These are phyloP conservation scores for Caenorhabditis remanei DNA, from an alignment of 1,140 invertebrate genomes.

Conservation along the genomic window DNA sequence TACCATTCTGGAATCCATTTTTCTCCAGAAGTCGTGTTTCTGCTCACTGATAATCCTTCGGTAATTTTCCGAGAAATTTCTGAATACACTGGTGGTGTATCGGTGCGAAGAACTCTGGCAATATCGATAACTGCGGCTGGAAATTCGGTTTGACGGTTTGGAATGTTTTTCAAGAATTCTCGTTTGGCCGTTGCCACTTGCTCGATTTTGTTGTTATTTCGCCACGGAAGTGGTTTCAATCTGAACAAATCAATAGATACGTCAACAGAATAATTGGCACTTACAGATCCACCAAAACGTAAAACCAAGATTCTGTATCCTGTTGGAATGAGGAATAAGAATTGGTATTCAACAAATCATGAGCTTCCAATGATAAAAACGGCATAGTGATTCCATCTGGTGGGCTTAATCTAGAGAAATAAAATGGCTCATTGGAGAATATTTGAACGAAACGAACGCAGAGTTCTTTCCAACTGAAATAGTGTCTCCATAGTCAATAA, in stretches of 20 bases:
- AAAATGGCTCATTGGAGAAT: neutral
- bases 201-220: conserved; percentile 8
- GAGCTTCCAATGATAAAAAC: conserved; percentile 22
- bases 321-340: neutral
- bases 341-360: neutral
- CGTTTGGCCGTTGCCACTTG: neutral
- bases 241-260: neutral
- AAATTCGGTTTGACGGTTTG: neutral
- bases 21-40: neutral
- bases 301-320: conserved; percentile 32
- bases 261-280: neutral
- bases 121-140: conserved; percentile 2
- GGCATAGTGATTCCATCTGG: conserved; percentile 11
- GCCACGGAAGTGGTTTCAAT: conserved; percentile 28
- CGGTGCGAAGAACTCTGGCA: neutral
- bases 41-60: neutral
- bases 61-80: conserved; percentile 18
- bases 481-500: conserved; percentile 34
- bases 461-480: neutral
- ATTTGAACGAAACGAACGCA: neutral
- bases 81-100: neutral
- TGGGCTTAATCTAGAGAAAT: neutral
- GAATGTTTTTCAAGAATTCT: neutral
- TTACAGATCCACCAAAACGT: conserved; percentile 36
- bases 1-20: conserved; percentile 33